A percentile compares a stretch with the other conserved stretches of the same genome.
phyloP scores from a whole-genome alignment of 92 coral and sea anemone genomes.

The Zoanthus gigantus region DNA sequence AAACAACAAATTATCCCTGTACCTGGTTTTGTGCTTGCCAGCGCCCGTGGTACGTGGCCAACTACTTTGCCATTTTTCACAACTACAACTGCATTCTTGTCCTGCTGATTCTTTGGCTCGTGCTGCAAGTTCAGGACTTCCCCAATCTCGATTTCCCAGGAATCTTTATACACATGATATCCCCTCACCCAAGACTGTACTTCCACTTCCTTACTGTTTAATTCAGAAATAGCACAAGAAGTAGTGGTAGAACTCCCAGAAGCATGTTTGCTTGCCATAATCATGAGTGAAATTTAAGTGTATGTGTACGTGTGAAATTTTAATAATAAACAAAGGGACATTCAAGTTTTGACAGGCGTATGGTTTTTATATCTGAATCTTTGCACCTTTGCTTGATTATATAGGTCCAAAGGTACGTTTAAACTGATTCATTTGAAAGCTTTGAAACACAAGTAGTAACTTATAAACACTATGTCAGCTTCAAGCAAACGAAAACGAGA shows the following conservation, averaged over 20 bases:
- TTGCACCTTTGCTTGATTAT: not conserved
- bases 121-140: too few species aligned
- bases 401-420: conserved; percentile 17
- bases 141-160: too few species aligned
- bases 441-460: not conserved
- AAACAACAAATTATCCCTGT: too few species aligned
- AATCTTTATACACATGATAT: too few species aligned
- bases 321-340: conserved; percentile 2
- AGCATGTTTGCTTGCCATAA: not conserved
- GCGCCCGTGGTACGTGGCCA: too few species aligned
- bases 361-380: conserved; percentile 2
- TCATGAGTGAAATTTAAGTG: not conserved
- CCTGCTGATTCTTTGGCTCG: too few species aligned
- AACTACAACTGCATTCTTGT: too few species aligned
- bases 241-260: conserved; percentile 6
- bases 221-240: not conserved
- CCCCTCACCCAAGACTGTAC: too few species aligned
- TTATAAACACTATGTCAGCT: not conserved
- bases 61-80: too few species aligned
- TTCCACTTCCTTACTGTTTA: too few species aligned
- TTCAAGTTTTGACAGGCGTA: conserved; percentile 5
- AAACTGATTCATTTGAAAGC: conserved; percentile 20
- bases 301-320: conserved; percentile 8
- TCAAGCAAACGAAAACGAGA: conserved; percentile 48
- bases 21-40: too few species aligned